Evolutionary conservation across 2,113 vertebrate genomes (phyloP).

Genomic region (Mugil cephalus): DNA sequence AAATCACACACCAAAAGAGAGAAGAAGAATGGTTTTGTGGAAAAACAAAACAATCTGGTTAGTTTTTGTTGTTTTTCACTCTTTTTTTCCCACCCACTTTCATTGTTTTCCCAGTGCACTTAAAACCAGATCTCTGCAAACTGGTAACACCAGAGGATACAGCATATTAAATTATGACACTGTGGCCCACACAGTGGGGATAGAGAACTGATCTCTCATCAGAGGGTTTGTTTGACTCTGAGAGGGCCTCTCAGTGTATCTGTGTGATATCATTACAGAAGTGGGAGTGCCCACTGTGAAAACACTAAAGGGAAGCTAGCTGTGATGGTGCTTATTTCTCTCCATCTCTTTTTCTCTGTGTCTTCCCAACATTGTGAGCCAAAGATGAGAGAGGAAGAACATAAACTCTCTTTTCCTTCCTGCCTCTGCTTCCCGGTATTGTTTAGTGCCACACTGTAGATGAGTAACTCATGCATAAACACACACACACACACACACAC

Average conservation of each 20-base stretch:
- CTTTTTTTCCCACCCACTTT: no score
- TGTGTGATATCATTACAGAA: no score
- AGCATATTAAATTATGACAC: constrained; percentile 9
- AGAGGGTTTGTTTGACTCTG: neutral
- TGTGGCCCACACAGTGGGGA: neutral
- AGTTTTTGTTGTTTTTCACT: no score
- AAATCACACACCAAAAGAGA: no score
- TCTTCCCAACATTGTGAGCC: neutral
- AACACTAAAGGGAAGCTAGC: neutral
- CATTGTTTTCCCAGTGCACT: no score
- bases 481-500: neutral
- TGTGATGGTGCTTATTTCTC: neutral
- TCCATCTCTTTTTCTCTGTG: neutral
- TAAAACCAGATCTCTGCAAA: neutral
- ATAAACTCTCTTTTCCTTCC: constrained; percentile 21
- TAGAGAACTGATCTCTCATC: neutral
- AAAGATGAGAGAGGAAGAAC: constrained; percentile 1
- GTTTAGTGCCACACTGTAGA: neutral
- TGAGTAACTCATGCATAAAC: neutral
- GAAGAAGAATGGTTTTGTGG: no score
- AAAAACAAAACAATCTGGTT: no score
- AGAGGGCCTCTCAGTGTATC: neutral
- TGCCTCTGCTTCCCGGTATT: constrained; percentile 22
- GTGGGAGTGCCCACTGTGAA: no score
- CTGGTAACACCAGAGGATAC: neutral